Evolutionary conservation across 2,888 invertebrate genomes (phyloP), one percentile per base, ranked within the genome.

Genomic region (Apodemia mormo): DNA sequence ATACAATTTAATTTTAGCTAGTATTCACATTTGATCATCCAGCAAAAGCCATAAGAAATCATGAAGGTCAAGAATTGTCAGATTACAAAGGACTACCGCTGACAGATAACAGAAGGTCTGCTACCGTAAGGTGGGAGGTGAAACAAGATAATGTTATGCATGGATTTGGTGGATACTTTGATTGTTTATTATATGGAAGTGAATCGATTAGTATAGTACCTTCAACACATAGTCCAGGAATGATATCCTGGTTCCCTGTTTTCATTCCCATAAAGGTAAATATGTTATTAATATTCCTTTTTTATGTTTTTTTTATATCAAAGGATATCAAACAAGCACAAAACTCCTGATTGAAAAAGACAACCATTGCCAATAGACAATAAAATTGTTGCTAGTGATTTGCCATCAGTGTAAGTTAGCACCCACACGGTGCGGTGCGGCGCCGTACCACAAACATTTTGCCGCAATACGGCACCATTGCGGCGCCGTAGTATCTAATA

Each of bases 201-300:
- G 95, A 98, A 70, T 95, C 91, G 78, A 92, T 99, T 66, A 99
- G 99, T 86, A 99, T 98, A 80, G 96, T 97, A 79, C 99, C 99
- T 1, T 94, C 95, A 65, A 97, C 97, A 1, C 97, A 98, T 85
- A 98, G 98, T 30, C 94, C 95, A 0, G 97, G 97, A 77, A 98
- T 99, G 98, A 97, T 98, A 81, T 98, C 98, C 74, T 99, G 99
- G 99, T 99, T 99, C 86, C 99, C 99, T 7, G 97, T 99, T 75
- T 97, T 97, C 79, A 98, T 99, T 83, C 99, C 99, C 9, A 95
- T 98, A 65, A 94, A 94, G 90, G 97, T 97, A 90, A 89, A 88
- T 80, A 67, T 43, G 10, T 12, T 45, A 45, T 45, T 45, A 45
- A 45, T 10, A 45, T 45, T 45, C 45, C 12, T 33, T 52, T 0